Evolutionary conservation across 2,888 invertebrate genomes (phyloP), one percentile per base, ranked within the genome.

Genomic region (Mythimna ferrago): DNA sequence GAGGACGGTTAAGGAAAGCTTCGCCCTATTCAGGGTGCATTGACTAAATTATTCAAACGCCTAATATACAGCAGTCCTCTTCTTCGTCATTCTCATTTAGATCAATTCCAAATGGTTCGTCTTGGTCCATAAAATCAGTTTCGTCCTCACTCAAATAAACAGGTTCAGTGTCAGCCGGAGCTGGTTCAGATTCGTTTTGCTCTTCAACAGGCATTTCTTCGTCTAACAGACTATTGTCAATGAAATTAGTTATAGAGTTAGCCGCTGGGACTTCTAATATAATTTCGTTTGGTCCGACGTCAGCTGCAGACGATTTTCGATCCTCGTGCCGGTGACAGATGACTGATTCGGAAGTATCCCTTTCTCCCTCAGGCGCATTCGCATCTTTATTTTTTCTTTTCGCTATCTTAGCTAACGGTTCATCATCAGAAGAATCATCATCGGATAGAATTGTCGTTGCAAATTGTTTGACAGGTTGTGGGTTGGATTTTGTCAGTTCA

Each of bases 341-440:
- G 48, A 26, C 58, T 1, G 38, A 58, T 32, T 56, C 35, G 19
- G 26, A 4, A 9, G 6, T 54, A n/a, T 61, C 66, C 1, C 6
- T 21, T 16, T 35, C 6, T 35, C 9, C 6, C 32, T 51, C 66
- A 21, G 66, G 66, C 32, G 57, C 57, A 38, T 72, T 62, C 11
- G 63, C 66, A 51, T 69, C 66, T 62, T 54, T 41, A 79, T 82
- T 87, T 72, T 83, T 90, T 57, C 92, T 90, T 81, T 89, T 93
- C 7, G 87, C 91, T 82, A 89, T 91, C 57, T 89, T 89, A 3
- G 94, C 90, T 38, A 95, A 77, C 0, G 95, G 95, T 79, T 96
- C 96, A 41, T 95, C 94, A 65, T 95, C 95, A 3, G 94, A 94
- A 0, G 93, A 91, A 63, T 92, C 90, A 65, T 91, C 91, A 32